Evolutionary conservation across 2,113 vertebrate genomes (phyloP).

Genomic region (Pseudonaja textilis): DNA sequence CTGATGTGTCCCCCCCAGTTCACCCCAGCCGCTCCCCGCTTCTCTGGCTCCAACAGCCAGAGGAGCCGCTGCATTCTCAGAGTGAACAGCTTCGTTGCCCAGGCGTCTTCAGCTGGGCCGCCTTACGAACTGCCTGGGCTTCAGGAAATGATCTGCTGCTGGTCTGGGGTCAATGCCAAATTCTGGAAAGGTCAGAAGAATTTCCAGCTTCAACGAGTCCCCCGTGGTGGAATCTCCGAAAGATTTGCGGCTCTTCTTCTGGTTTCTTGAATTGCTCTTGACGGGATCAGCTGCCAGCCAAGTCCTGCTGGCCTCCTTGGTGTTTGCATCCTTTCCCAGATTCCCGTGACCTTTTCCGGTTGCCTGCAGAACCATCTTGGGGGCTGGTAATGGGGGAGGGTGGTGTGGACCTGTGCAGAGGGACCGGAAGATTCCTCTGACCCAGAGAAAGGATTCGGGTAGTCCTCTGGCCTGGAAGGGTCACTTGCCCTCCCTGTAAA

Average conservation of each 20-base stretch:
- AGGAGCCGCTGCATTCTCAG: neutral
- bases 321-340: neutral
- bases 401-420: conserved; percentile 3
- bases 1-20: neutral
- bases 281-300: neutral
- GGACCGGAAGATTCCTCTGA: conserved; percentile 17
- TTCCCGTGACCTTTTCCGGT: neutral
- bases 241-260: neutral
- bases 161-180: neutral
- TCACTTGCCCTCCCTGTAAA: neutral
- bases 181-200: neutral
- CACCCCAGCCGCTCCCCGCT: neutral
- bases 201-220: neutral
- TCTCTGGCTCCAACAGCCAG: neutral
- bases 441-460: conserved; percentile 12
- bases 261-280: neutral
- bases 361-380: conserved; percentile 5
- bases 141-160: neutral
- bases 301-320: neutral
- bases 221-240: neutral
- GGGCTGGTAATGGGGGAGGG: neutral
- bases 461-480: neutral
- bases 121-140: neutral
- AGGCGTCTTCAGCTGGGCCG: neutral
- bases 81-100: neutral